Base-by-base conservation (phyloP, 2,888 invertebrate genomes). In the Harpalus rufipes region DNA sequence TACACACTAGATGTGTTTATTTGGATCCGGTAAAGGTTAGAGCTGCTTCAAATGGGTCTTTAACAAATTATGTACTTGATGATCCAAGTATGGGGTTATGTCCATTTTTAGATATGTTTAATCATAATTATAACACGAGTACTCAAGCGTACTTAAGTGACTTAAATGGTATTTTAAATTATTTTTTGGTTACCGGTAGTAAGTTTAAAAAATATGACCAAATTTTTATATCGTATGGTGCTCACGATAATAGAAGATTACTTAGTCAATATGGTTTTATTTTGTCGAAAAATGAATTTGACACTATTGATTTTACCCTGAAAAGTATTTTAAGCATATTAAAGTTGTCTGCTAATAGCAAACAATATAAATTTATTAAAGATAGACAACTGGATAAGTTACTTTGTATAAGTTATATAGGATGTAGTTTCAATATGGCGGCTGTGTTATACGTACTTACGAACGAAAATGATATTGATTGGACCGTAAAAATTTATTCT, bases 91-190 rank as follows among this genome's bases (percentile, higher is more conserved):
- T 95, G 91, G 97, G 97, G 5, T 90, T 98, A 76, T 97, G 96
- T 86, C 98, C 98, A 0, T 97, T 95, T 90, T 92, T 98, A 85
- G 98, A 98, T 90, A 94, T 98, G 92, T 95, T 98, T 86, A 98
- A 98, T 92, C 98, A 98, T 89, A 94, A 95, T 83, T 92, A 93
- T 86, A 89, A 91, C 83, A 94, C 94, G 3, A 91, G 91, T 86
- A 95, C 95, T 1, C 89, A 90, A 39, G 92, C 92, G 10, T 86
- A 87, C 84, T 86, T 90, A 78, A 86, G 86, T 5, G 85, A 87
- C 87, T 89, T 91, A 86, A 86, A 89, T 56, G 87, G 89, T 0
- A 89, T 90, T 61, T 89, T 90, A 61, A 91, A 91, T 86, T 95
- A 93, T 89, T 91, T 92, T 88, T 92, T 95, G 51, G 90, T 88